phyloP scores from a whole-genome alignment of 2,797 vertebrate genomes.

The Notamacropus eugenii region DNA sequence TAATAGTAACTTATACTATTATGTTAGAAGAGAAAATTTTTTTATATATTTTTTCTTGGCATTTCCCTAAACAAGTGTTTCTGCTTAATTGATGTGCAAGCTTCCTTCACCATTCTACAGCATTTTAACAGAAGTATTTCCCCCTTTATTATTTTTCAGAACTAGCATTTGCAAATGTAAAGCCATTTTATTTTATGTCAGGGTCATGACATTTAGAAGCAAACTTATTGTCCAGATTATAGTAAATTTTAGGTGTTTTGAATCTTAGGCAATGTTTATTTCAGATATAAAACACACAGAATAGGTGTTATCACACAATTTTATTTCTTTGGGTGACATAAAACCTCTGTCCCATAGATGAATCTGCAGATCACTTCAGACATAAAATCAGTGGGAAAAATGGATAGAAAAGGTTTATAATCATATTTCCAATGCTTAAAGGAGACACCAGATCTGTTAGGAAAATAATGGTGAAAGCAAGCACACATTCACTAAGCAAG shows the following conservation, averaged over 20 bases:
- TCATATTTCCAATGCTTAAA: constrained; percentile 56
- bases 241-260: constrained; percentile 67
- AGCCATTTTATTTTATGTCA: constrained; percentile 35
- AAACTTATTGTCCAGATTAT: constrained; percentile 53
- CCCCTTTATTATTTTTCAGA: constrained; percentile 47
- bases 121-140: background rate
- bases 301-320: constrained; percentile 69
- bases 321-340: constrained; percentile 72
- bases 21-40: constrained; percentile 15
- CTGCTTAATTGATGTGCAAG: background rate
- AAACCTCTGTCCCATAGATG: constrained; percentile 70
- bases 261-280: constrained; percentile 73
- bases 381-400: constrained; percentile 43
- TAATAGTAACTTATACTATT: no score
- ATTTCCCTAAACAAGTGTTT: background rate
- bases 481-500: background rate
- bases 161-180: background rate
- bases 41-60: background rate
- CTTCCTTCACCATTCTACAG: background rate
- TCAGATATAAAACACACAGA: constrained; percentile 77
- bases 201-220: constrained; percentile 29
- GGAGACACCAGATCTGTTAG: background rate
- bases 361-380: constrained; percentile 68
- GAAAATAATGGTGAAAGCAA: constrained; percentile 47
- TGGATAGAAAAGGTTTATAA: constrained; percentile 48